phyloP scores from a whole-genome alignment of 2,888 invertebrate genomes.

The Aproaerema taeniolella region DNA sequence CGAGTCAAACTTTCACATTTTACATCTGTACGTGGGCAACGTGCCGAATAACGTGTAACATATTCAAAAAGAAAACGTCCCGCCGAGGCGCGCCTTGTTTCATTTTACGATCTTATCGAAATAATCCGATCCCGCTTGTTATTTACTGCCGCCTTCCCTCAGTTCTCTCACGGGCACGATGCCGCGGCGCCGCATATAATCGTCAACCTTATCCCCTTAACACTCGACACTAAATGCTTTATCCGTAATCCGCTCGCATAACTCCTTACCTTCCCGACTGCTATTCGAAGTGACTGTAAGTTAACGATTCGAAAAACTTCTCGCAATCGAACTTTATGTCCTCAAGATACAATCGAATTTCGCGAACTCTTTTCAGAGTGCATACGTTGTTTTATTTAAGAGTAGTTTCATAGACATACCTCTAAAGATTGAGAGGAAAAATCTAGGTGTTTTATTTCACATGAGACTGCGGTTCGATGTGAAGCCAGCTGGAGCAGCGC shows the following conservation, averaged over 20 bases:
- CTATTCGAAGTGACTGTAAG: slow-evolving; percentile 31
- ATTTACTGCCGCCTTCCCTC: slow-evolving; percentile 71
- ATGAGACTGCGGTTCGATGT: slow-evolving; percentile 53
- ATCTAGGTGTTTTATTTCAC: slow-evolving; percentile 72
- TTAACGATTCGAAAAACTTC: slow-evolving; percentile 38
- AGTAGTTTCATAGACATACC: slow-evolving; percentile 38
- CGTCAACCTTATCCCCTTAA: slow-evolving; percentile 46
- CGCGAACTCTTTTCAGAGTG: slow-evolving; percentile 22
- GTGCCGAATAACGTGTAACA: slow-evolving; percentile 49
- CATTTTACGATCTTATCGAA: slow-evolving; percentile 77
- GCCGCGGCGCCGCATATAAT: slow-evolving; percentile 36
- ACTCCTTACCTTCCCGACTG: slow-evolving; percentile 45
- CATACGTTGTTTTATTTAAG: slow-evolving; percentile 39
- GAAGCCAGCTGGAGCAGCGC: slow-evolving; percentile 46
- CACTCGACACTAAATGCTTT: slow-evolving; percentile 45
- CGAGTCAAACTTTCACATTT: slow-evolving; percentile 45
- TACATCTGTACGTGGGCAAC: slow-evolving; percentile 43
- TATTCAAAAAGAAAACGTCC: slow-evolving; percentile 65
- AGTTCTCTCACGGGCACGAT: slow-evolving; percentile 49
- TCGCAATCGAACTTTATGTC: slow-evolving; percentile 37
- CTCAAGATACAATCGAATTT: slow-evolving; percentile 48
- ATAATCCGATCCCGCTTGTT: slow-evolving; percentile 74
- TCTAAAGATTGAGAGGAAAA: slow-evolving; percentile 62
- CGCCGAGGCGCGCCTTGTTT: slow-evolving; percentile 66
- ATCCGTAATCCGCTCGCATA: slow-evolving; percentile 34